Base-by-base conservation (phyloP, 1,140 invertebrate species). In the Amphibalanus amphitrite region DNA sequence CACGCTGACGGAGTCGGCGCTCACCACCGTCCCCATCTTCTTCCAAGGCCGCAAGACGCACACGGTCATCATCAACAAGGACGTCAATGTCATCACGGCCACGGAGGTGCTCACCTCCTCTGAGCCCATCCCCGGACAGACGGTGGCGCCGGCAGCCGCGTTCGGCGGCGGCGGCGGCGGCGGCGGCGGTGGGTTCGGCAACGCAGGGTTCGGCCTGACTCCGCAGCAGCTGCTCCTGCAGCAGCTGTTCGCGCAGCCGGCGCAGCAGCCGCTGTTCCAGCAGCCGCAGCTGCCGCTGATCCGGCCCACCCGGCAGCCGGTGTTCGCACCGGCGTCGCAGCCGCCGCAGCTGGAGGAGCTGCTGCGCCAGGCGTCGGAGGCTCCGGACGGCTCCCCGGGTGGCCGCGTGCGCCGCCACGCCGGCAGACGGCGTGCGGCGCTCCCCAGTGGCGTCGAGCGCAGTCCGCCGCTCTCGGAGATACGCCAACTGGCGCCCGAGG, bases 1-100 rank as follows among this genome's bases (percentile, higher is more conserved):
- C 20, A 94, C 91, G 10, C 86, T 95, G n/a, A 92, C 90, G 15
- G 89, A 90, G 78, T 85, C 87, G 59, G 87, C 88, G 73, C 91
- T 91, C 67, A 94, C 91, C 0, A 86, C 94, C 33, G 82, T 95
- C 69, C 90, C 91, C 1, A 84, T 96, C 38, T 94, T 92, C 0
- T 91, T 95, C 78, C 85, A 89, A 78, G 92, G 92, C 4, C 92
- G 90, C 81, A 89, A 91, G 77, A 92, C 95, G 73, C 81, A 91
- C 69, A 95, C 92, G 0, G 95, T 92, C 0, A 86, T 95, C 28
- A 85, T 91, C 67, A 90, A 94, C 79, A 89, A 87, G 15, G 88
- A 86, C 30, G 86, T 85, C 0, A 82, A 90, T 78, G 88, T 93
- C 0, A 88, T 94, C 68, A 94, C 91, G 26, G 91, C 91, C 20